Conservation (phyloP, 2,113 vertebrate species). For the Centropristis striata region DNA sequence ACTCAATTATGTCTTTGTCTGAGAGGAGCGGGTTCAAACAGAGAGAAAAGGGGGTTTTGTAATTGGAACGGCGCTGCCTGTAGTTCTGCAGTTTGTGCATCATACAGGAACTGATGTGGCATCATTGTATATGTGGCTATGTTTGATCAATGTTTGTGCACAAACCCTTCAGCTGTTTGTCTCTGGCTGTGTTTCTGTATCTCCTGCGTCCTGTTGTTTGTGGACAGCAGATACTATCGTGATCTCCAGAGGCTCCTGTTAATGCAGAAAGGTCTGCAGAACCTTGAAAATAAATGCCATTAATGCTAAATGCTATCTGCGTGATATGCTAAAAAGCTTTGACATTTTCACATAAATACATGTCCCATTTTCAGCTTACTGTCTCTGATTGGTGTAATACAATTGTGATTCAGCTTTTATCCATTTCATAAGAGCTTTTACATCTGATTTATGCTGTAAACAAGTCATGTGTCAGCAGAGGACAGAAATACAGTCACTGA, state of each 20-base stretch:
- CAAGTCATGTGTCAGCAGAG: conserved; percentile 13
- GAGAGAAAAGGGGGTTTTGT: conserved; percentile 24
- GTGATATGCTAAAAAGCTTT: conserved; percentile 38
- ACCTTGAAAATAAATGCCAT: conserved; percentile 13
- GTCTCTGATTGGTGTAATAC: conserved; percentile 34
- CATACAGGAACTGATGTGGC: conserved; percentile 31
- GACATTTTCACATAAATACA: conserved; percentile 43
- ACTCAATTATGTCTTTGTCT: conserved; percentile 74
- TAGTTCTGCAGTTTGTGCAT: conserved; percentile 31
- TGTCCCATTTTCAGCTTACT: conserved; percentile 3
- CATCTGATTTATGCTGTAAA: conserved; percentile 40
- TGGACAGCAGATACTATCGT: background rate
- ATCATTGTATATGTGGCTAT: conserved; percentile 15
- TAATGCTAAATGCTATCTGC: conserved; percentile 21
- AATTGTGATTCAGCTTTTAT: conserved; percentile 39
- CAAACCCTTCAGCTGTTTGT: conserved; percentile 38
- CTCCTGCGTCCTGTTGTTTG: conserved; percentile 26
- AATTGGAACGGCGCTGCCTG: conserved; percentile 33
- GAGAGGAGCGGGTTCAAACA: conserved; percentile 64
- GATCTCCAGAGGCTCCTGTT: conserved; percentile 22
- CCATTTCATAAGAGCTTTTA: conserved; percentile 43
- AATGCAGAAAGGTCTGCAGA: conserved; percentile 24
- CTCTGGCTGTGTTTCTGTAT: conserved; percentile 2
- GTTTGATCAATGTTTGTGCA: conserved; percentile 53
- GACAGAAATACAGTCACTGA: background rate